Conservation (phyloP, 2,113 vertebrate genomes). For the Forbesichthys papilliferus region DNA sequence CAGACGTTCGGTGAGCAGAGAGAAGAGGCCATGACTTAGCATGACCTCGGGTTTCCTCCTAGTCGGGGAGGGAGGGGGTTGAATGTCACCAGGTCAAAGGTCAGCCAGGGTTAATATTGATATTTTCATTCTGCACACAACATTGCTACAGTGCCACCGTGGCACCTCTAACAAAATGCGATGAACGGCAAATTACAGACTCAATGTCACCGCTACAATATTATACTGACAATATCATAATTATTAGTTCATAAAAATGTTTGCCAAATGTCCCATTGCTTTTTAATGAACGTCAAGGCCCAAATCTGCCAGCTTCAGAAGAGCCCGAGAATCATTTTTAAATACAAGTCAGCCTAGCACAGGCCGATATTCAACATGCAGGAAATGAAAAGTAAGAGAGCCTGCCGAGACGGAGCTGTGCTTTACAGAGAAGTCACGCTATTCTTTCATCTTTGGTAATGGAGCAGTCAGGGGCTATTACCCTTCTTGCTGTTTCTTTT, state of each 20-base stretch:
- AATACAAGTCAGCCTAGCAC: constrained; percentile 30
- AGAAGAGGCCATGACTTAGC: constrained; percentile 93
- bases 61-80: constrained; percentile 10
- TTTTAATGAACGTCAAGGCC: not conserved
- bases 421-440: constrained; percentile 16
- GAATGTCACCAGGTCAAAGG: constrained; percentile 30
- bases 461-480: constrained; percentile 3
- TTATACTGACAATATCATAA: not conserved
- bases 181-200: not conserved
- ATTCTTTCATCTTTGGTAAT: constrained; percentile 47
- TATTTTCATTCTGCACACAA: not conserved
- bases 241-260: not conserved
- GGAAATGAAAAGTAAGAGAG: constrained; percentile 48
- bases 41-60: constrained; percentile 98
- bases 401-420: constrained; percentile 26
- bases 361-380: constrained; percentile 22
- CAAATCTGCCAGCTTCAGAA: not conserved
- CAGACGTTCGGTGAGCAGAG: constrained; percentile 91
- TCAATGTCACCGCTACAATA: not conserved
- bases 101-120: constrained; percentile 18
- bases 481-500: too few species aligned
- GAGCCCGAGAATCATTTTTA: constrained; percentile 1
- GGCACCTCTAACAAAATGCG: not conserved
- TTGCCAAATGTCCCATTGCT: not conserved
- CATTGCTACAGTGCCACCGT: not conserved